A percentile compares a stretch with the other conserved stretches of the same genome.
These are phyloP conservation scores for Cyclophora punctaria DNA, from an alignment of 2,888 invertebrate genomes.

Conservation along the genomic window DNA sequence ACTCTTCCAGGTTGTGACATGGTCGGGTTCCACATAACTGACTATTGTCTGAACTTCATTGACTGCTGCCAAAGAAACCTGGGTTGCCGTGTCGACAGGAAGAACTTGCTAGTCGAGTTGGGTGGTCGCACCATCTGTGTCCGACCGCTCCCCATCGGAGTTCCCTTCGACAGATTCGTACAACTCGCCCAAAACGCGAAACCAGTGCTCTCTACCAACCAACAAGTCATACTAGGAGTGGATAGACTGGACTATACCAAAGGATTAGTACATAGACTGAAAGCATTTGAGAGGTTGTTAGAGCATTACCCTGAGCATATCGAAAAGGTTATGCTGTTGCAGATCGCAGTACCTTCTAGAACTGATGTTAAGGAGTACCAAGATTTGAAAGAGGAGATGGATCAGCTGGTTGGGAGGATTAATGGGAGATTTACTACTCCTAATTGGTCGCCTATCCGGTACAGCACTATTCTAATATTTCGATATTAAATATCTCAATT, in stretches of 20 bases:
- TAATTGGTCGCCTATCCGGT: constrained; percentile 92
- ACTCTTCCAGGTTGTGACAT: constrained; percentile 84
- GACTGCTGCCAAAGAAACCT: constrained; percentile 92
- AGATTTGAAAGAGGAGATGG: constrained; percentile 92
- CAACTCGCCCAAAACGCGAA: constrained; percentile 83
- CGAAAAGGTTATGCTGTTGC: constrained; percentile 86
- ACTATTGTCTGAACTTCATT: constrained; percentile 93
- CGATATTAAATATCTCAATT: neutral
- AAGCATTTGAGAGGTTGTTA: constrained; percentile 87
- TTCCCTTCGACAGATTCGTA: constrained; percentile 90
- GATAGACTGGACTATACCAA: constrained; percentile 94
- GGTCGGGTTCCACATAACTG: constrained; percentile 94
- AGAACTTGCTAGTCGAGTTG: constrained; percentile 89
- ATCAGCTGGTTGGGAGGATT: constrained; percentile 90
- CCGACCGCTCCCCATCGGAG: constrained; percentile 90
- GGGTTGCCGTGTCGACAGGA: constrained; percentile 91
- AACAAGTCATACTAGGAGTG: constrained; percentile 89
- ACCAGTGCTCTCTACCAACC: constrained; percentile 80
- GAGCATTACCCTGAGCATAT: constrained; percentile 90
- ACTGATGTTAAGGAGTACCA: constrained; percentile 94
- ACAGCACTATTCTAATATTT: constrained; percentile 9
- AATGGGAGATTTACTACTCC: constrained; percentile 93
- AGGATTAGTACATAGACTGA: constrained; percentile 86
- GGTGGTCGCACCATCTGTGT: constrained; percentile 90
- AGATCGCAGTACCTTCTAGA: constrained; percentile 91